phyloP scores from a whole-genome alignment of 2,113 vertebrate genomes.

The Oncorhynchus nerka region DNA sequence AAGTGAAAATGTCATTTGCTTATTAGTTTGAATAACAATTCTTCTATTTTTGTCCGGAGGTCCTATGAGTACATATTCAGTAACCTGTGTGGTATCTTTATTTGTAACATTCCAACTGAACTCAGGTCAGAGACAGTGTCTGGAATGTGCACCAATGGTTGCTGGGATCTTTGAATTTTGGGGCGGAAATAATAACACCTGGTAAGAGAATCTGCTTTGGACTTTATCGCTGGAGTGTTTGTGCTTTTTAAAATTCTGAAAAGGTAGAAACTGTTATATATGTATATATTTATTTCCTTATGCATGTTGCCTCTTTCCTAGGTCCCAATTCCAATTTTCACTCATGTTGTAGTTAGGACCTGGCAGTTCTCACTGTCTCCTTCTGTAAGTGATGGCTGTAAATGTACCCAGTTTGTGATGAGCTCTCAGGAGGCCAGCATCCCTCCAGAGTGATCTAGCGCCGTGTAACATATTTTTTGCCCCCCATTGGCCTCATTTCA shows the following conservation, averaged over 20 bases:
- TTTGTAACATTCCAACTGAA: conserved; percentile 4
- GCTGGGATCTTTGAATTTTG: neutral
- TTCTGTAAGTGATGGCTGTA: neutral
- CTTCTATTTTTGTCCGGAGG: too few species aligned
- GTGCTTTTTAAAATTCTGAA: too few species aligned
- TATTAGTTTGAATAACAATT: neutral
- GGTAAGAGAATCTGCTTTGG: neutral
- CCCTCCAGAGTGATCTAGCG: too few species aligned
- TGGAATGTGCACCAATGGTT: conserved; percentile 5
- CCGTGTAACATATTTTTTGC: too few species aligned
- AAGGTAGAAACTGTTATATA: neutral
- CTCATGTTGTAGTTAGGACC: neutral
- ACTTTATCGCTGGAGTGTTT: neutral
- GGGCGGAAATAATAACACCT: neutral
- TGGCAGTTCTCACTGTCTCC: neutral
- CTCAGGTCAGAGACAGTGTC: neutral
- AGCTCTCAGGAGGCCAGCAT: too few species aligned
- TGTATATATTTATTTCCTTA: neutral
- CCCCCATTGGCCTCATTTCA: too few species aligned
- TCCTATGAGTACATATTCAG: neutral
- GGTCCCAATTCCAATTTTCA: neutral
- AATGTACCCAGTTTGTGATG: neutral
- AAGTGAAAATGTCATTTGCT: neutral
- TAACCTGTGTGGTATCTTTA: neutral
- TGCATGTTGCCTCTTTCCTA: neutral